A percentile compares a stretch with the other conserved stretches of the same genome.
Conservation (phyloP, 1,140 invertebrate genomes). For the Brachionus sp. region DNA sequence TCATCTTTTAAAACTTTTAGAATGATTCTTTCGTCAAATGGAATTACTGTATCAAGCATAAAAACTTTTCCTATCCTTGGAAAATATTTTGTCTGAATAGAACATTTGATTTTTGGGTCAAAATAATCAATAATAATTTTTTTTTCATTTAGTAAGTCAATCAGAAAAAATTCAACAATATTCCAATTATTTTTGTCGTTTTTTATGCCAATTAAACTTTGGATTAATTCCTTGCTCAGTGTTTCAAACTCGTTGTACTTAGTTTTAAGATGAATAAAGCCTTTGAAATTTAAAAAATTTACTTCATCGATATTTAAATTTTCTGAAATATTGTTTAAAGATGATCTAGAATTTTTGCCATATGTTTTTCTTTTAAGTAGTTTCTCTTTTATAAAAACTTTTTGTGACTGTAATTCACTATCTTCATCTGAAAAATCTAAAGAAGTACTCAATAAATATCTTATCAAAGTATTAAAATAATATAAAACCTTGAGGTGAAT, state of each 20-base stretch:
- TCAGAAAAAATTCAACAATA: neutral
- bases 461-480: neutral
- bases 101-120: neutral
- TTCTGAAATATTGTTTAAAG: neutral
- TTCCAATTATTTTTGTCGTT: neutral
- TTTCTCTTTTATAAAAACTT: neutral
- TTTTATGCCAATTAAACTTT: neutral
- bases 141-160: neutral
- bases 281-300: neutral
- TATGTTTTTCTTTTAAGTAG: neutral
- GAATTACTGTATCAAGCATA: slow-evolving; percentile 1
- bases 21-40: neutral
- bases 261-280: neutral
- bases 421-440: slow-evolving; percentile 6
- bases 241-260: neutral
- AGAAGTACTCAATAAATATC: neutral
- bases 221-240: neutral
- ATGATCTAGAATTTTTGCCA: neutral
- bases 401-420: neutral
- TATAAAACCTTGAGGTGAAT: neutral
- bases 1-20: slow-evolving; percentile 30
- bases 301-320: neutral
- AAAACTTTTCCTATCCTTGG: slow-evolving; percentile 15
- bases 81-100: neutral
- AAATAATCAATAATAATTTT: neutral